Base-by-base conservation (phyloP, 2,797 vertebrate species). In the Octomys mimax region DNA sequence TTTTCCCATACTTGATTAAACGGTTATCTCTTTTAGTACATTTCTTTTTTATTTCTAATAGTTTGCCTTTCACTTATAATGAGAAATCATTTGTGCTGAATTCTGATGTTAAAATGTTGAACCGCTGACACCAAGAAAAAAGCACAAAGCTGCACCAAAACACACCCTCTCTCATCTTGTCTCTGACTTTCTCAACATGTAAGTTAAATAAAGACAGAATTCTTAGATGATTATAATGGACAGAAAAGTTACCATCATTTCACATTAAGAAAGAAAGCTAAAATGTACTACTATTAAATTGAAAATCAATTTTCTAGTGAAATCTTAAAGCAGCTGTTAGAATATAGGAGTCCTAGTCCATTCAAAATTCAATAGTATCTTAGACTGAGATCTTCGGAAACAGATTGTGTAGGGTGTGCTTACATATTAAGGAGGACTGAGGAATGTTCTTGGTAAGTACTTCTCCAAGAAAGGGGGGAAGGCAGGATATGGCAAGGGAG, bases 41-140 rank as follows among this genome's bases (percentile, higher is more conserved):
- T 83, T n/a, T n/a, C 22, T 77, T 86, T 80, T 54, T 84, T 62
- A 13, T 71, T 94, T 88, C 64, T 88, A 70, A 82, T 19, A 31
- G 2, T 87, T 66, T 88, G 11, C 19, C 24, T 84, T 73, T 80
- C 18, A 14, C 61, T 89, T 81, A 26, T 75, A 59, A 61, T 88
- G n/a, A 88, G 13, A 89, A 81, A 39, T 59, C 49, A 31, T 42
- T 73, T 92, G 5, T 64, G 57, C 64, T 86, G 7, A 57, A 57
- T 81, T 80, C 36, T 52, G 39, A 62, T 49, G 9, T 31, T 80
- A 36, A 66, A 89, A 68, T 52, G 49, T 52, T 86, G 28, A 96
- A 19, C 22, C 77, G 52, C 16, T 70, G 52, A 86, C 12, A 33
- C 22, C 22, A 14, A 85, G 46, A 75, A 59, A n/a, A 71, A 39